Percentiles rank a stretch among this genome's conserved stretches.
Evolutionary conservation across 2,888 invertebrate genomes (phyloP).

Genomic region (Athrips mouffetella): DNA sequence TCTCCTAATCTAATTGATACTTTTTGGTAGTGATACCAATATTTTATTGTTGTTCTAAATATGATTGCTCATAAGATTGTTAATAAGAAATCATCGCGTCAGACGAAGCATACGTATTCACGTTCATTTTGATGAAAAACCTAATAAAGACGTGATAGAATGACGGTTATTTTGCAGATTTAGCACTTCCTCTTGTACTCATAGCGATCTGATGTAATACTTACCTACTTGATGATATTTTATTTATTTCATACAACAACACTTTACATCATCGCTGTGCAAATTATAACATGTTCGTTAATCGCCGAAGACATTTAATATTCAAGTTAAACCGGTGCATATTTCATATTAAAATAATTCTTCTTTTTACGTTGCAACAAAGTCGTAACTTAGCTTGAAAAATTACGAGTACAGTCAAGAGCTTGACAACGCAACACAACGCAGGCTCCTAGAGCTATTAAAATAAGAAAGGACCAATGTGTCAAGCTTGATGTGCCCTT

Average conservation of each 20-base stretch:
- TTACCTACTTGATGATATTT: slow-evolving; percentile 15
- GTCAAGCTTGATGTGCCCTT: no score
- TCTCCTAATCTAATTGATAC: no score
- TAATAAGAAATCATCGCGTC: no score
- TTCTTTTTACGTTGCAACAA: slow-evolving; percentile 17
- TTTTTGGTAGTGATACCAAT: no score
- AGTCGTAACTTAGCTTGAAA: slow-evolving; percentile 30
- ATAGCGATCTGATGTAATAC: slow-evolving; percentile 26
- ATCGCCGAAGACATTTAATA: neutral
- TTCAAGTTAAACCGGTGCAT: slow-evolving; percentile 8
- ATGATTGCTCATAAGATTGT: no score
- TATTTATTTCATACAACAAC: slow-evolving; percentile 14
- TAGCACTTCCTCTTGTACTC: slow-evolving; percentile 1
- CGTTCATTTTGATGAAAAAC: no score
- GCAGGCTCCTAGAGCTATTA: no score
- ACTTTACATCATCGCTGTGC: slow-evolving; percentile 24
- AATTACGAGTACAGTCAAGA: slow-evolving; percentile 31
- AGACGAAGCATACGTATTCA: no score
- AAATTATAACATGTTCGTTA: slow-evolving; percentile 1
- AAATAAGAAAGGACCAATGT: no score
- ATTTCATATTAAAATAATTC: slow-evolving; percentile 5
- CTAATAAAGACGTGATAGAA: slow-evolving; percentile 11
- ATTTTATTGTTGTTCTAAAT: no score
- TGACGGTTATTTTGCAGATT: slow-evolving; percentile 6
- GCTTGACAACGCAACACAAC: no score